Conservation (phyloP, 2,888 invertebrate species). For the Xestia c-nigrum region DNA sequence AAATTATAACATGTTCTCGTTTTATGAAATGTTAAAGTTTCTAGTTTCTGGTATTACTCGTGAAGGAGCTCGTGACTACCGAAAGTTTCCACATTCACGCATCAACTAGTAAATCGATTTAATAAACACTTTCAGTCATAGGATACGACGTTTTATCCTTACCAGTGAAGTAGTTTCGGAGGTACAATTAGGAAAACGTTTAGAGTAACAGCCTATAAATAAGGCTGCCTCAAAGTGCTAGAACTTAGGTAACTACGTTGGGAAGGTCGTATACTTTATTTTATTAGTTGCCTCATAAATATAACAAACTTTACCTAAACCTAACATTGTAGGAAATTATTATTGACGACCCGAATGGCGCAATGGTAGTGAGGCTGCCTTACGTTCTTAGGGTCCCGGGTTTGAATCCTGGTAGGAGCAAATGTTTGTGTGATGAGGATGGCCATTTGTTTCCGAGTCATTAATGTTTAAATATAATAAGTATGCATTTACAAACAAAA, state of each 20-base stretch:
- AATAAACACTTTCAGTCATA: neutral
- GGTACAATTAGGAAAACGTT: constrained; percentile 26
- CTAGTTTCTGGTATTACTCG: neutral
- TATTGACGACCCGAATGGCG: too few relatives aligned
- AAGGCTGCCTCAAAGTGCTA: constrained; percentile 20
- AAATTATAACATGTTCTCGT: neutral
- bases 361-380: too few relatives aligned
- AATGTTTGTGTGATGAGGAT: too few relatives aligned
- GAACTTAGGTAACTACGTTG: constrained; percentile 19
- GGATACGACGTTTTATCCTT: constrained; percentile 14
- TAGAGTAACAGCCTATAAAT: constrained; percentile 40
- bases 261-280: constrained; percentile 45
- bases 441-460: too few relatives aligned
- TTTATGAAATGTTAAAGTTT: neutral
- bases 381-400: too few relatives aligned
- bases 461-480: too few relatives aligned
- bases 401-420: too few relatives aligned
- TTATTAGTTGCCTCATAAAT: constrained; percentile 40
- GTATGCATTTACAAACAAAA: too few relatives aligned
- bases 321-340: constrained; percentile 29
- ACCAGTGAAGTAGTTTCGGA: constrained; percentile 6
- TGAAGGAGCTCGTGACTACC: neutral
- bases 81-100: constrained; percentile 9
- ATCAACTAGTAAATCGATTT: constrained; percentile 20
- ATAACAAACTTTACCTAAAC: constrained; percentile 27